A percentile compares a stretch with the other conserved stretches of the same genome.
Evolutionary conservation across 2,888 invertebrate genomes (phyloP).

Genomic region (Lasioglossum morio): DNA sequence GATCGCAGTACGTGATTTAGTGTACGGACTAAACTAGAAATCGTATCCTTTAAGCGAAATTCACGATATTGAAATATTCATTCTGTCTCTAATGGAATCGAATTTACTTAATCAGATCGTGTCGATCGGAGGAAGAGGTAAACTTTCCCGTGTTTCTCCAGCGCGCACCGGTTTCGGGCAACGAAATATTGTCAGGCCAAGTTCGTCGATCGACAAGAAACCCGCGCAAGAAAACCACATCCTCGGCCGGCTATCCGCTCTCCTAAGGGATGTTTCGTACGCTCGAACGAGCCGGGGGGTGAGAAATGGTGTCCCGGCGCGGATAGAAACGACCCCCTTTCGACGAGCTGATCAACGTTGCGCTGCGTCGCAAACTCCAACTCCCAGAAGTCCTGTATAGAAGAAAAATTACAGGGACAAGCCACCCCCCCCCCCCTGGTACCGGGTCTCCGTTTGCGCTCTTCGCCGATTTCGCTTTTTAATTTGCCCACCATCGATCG

Average conservation of each 20-base stretch:
- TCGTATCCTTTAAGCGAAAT: no score
- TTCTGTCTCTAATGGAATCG: neutral
- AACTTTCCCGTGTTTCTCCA: neutral
- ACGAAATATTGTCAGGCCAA: neutral
- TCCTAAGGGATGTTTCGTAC: constrained; percentile 14
- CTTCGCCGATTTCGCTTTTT: neutral
- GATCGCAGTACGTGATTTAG: no score
- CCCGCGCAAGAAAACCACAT: neutral
- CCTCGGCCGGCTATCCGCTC: neutral
- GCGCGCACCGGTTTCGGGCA: neutral
- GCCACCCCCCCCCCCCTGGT: no score
- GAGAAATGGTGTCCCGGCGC: constrained; percentile 10
- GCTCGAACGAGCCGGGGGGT: constrained; percentile 14
- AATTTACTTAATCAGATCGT: neutral
- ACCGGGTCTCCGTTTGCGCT: constrained; percentile 1
- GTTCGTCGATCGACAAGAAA: constrained; percentile 12
- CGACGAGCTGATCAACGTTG: constrained; percentile 29
- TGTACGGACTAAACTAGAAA: no score
- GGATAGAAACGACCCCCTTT: constrained; percentile 26
- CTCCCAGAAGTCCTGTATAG: constrained; percentile 23
- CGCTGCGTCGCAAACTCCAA: constrained; percentile 11
- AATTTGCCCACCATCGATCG: neutral
- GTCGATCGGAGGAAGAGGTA: neutral
- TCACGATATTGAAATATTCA: neutral
- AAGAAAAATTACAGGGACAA: constrained; percentile 20